phyloP scores from a whole-genome alignment of 2,888 invertebrate genomes.

The Ectemnius continuus region DNA sequence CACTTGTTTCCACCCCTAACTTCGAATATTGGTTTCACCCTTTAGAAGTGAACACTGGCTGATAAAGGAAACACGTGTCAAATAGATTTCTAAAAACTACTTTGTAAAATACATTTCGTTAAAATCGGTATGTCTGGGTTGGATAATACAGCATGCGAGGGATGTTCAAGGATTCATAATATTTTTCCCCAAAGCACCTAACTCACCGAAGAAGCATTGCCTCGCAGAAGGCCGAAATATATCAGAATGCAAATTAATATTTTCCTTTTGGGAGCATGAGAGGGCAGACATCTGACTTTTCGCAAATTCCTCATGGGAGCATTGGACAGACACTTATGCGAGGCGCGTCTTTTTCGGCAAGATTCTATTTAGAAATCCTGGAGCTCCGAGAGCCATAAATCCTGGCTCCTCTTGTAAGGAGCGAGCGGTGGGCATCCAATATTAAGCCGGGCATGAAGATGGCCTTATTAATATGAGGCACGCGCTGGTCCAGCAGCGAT shows the following conservation, averaged over 20 bases:
- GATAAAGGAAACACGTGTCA: too few relatives aligned
- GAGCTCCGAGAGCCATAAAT: conserved; percentile 58
- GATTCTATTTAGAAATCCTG: conserved; percentile 66
- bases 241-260: conserved; percentile 33
- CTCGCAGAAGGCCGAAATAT: not conserved
- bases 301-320: not conserved
- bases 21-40: too few relatives aligned
- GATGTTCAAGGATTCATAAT: not conserved
- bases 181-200: too few relatives aligned
- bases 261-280: not conserved
- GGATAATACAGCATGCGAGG: not conserved
- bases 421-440: conserved; percentile 50
- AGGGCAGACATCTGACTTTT: not conserved
- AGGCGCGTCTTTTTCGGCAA: conserved; percentile 48
- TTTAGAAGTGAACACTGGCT: too few relatives aligned
- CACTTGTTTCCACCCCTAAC: too few relatives aligned
- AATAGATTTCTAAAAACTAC: too few relatives aligned
- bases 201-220: too few relatives aligned
- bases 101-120: too few relatives aligned
- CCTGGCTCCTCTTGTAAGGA: conserved; percentile 60
- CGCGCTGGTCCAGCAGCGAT: conserved; percentile 30
- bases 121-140: too few relatives aligned
- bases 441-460: conserved; percentile 57
- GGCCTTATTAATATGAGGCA: conserved; percentile 55
- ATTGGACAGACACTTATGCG: conserved; percentile 40